A percentile compares a stretch with the other conserved stretches of the same genome.
Conservation (phyloP, 2,113 vertebrate species). For the Jacana jacana region DNA sequence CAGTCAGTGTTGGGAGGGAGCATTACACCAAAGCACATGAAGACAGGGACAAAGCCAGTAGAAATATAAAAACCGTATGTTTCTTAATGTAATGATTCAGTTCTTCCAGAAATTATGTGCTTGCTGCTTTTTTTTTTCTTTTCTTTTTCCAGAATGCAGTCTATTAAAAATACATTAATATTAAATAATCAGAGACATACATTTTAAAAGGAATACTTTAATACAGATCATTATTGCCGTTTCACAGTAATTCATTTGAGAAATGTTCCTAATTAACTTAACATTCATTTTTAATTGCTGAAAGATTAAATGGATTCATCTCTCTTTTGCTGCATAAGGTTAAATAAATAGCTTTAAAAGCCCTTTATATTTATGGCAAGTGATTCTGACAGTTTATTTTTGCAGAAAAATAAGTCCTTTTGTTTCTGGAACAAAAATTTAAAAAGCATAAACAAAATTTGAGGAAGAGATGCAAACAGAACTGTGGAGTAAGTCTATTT, state of each 20-base stretch:
- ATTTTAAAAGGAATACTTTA: conserved; percentile 23
- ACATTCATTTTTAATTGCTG: conserved; percentile 48
- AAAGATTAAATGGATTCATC: conserved; percentile 22
- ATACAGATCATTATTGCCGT: conserved; percentile 16
- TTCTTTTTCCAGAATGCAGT: neutral
- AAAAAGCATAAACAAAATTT: neutral
- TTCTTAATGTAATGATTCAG: neutral
- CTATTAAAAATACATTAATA: conserved; percentile 18
- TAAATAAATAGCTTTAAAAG: conserved; percentile 1
- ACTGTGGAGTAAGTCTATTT: neutral
- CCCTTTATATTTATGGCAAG: neutral
- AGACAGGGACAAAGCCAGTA: neutral
- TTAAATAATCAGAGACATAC: conserved; percentile 9
- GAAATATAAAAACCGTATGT: neutral
- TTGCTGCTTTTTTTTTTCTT: too few species aligned
- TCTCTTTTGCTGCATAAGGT: neutral
- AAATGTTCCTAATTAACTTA: conserved; percentile 41
- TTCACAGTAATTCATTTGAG: conserved; percentile 34
- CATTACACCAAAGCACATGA: neutral
- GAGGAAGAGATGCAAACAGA: neutral
- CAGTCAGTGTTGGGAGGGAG: neutral
- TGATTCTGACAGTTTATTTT: neutral
- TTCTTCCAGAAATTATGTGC: neutral
- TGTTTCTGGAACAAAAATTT: neutral
- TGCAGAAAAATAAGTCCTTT: neutral